A percentile compares a stretch with the other conserved stretches of the same genome.
phyloP scores from a whole-genome alignment of 1,140 invertebrate species.

The Leguminivora glycinivorella region DNA sequence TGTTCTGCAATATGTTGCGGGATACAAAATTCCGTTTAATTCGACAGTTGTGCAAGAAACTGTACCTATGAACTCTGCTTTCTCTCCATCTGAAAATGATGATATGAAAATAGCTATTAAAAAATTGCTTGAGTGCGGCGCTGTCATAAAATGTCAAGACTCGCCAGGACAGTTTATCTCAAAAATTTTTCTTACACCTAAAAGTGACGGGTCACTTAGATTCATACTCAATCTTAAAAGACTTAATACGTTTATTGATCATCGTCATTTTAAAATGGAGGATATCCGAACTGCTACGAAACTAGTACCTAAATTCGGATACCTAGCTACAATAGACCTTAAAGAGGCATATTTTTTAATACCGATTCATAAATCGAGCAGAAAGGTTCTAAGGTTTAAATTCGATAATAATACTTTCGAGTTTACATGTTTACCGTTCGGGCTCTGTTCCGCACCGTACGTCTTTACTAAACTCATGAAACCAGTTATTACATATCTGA shows the following conservation, averaged over 20 bases:
- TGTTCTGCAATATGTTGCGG: conserved; percentile 15
- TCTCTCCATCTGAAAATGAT: not conserved
- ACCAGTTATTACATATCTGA: not conserved
- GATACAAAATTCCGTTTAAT: conserved; percentile 22
- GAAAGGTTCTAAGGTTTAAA: conserved; percentile 1
- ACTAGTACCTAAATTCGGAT: conserved; percentile 4
- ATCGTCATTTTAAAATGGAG: conserved; percentile 31
- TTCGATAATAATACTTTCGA: conserved; percentile 2
- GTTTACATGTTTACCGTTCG: conserved; percentile 9
- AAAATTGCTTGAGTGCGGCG: not conserved
- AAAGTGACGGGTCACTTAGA: conserved; percentile 28
- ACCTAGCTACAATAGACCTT: conserved; percentile 18
- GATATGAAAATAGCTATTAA: not conserved
- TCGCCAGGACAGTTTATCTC: conserved; percentile 21
- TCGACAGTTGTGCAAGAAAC: not conserved
- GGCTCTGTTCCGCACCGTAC: not conserved
- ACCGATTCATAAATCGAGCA: not conserved
- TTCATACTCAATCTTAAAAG: conserved; percentile 29
- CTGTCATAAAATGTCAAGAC: not conserved
- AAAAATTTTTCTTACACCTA: conserved; percentile 28
- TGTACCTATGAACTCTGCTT: not conserved
- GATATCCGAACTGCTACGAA: conserved; percentile 28
- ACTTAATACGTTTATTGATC: conserved; percentile 28
- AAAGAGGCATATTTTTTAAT: conserved; percentile 32
- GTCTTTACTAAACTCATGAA: conserved; percentile 16